Conservation (phyloP, 2,113 vertebrate genomes). For the Egretta garzetta region DNA sequence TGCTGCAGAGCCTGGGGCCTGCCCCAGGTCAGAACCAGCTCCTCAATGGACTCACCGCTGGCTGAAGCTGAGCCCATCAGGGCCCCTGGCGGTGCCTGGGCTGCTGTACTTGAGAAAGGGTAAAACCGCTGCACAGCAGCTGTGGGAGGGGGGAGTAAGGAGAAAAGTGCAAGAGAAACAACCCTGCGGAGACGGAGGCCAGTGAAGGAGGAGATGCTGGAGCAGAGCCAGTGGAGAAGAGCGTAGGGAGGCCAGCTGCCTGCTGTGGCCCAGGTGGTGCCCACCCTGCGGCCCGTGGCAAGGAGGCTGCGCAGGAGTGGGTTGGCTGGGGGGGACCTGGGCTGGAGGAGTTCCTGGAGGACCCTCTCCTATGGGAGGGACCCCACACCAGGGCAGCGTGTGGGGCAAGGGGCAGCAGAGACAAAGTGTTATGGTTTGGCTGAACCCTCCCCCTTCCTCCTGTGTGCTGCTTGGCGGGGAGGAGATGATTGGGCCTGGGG, state of each 20-base stretch:
- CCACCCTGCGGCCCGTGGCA: background rate
- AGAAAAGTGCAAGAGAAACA: background rate
- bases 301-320: background rate
- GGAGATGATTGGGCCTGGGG: background rate
- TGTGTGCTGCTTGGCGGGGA: background rate
- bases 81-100: background rate
- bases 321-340: background rate
- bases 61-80: background rate
- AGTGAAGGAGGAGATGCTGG: background rate
- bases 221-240: background rate
- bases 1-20: background rate
- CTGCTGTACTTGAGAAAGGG: background rate
- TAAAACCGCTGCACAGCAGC: background rate
- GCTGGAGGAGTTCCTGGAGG: background rate
- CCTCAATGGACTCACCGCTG: background rate
- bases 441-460: background rate
- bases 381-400: accelerated
- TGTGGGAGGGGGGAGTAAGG: background rate
- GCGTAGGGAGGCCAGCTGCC: background rate
- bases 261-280: background rate
- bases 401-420: background rate
- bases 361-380: background rate
- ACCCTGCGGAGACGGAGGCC: background rate
- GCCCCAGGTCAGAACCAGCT: background rate
- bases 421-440: too few species aligned